Percentiles rank a stretch among this genome's conserved stretches.
These are phyloP conservation scores for Drosophila sp. DNA, from an alignment of 1,140 invertebrate genomes.

Conservation along the genomic window DNA sequence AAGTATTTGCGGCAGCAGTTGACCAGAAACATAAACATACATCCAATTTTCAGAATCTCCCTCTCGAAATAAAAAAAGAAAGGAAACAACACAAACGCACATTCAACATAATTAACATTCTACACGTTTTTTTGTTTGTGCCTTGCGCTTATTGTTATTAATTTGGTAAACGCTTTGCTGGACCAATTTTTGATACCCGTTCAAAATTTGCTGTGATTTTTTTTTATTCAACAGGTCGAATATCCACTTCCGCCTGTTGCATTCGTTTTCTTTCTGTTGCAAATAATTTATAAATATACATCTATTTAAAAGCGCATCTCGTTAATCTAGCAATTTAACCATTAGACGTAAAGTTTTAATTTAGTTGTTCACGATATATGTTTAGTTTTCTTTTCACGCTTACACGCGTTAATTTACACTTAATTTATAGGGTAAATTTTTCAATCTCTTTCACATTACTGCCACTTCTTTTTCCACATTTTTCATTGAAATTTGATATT, in stretches of 20 bases:
- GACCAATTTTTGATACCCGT: conserved; percentile 36
- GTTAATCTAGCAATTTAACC: conserved; percentile 44
- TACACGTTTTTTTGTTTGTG: conserved; percentile 5
- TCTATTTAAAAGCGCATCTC: conserved; percentile 55
- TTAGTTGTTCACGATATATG: conserved; percentile 23
- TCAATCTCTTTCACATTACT: conserved; percentile 5
- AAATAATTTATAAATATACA: conserved; percentile 45
- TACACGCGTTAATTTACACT: conserved; percentile 34
- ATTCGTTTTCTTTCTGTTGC: conserved; percentile 50
- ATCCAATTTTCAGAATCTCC: neutral
- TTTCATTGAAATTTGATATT: conserved; percentile 29
- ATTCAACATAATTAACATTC: conserved; percentile 7
- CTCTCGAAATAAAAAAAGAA: neutral
- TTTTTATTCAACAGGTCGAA: conserved; percentile 14
- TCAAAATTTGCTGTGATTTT: conserved; percentile 57
- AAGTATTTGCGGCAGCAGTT: conserved; percentile 76
- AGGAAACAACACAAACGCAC: neutral
- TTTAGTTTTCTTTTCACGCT: conserved; percentile 20
- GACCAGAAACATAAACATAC: conserved; percentile 40
- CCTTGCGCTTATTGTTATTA: conserved; percentile 38
- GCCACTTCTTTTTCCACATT: conserved; percentile 35
- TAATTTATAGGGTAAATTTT: conserved; percentile 24
- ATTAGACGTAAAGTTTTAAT: conserved; percentile 33
- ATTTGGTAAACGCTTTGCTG: conserved; percentile 24
- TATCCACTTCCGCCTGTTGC: conserved; percentile 18